Base-by-base conservation (phyloP, 1,140 invertebrate species). In the Aethina tumida region DNA sequence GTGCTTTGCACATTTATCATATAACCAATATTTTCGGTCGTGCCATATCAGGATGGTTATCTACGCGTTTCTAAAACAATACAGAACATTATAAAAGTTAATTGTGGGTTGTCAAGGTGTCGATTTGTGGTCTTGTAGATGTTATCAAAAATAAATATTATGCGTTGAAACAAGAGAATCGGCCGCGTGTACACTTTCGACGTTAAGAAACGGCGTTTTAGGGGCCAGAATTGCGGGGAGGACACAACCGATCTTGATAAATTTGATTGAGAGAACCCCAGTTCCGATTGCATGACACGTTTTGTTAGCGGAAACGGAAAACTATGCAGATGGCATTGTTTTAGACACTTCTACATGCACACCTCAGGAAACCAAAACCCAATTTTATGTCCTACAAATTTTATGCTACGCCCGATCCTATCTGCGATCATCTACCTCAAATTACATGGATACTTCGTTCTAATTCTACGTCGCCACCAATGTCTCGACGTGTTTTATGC, bases 81-180 rank as follows among this genome's bases (percentile, higher is more conserved):
- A 58, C 52, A 47, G 47, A 54, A 59, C 53, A 55, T 56, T 56
- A 60, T 56, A 44, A 49, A 41, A 50, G 50, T 49, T 59, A 59
- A 61, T 61, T 61, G 55, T 35, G 12, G 57, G 55, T 58, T 61
- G 59, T 61, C 59, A 58, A 59, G 57, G 59, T 61, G 59, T 61
- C 59, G 59, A 61, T 61, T 61, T 61, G 59, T 61, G 49, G 56
- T 50, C 50, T 46, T 32, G 38, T 37, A 52, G 59, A 61, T 61
- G 42, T 43, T 60, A 60, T 60, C 58, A 53, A 58, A 59, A 56
- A 59, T 61, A 59, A 59, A 61, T 59, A 60, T 58, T 58, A 57
- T 49, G 51, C 52, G 53, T 50, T 50, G 50, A 47, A 52, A 53
- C 42, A 47, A 55, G 47, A 43, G 45, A 56, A 51, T 55, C 34